phyloP scores from a whole-genome alignment of 92 coral and sea anemone species.

The Palythoa heliodiscus region DNA sequence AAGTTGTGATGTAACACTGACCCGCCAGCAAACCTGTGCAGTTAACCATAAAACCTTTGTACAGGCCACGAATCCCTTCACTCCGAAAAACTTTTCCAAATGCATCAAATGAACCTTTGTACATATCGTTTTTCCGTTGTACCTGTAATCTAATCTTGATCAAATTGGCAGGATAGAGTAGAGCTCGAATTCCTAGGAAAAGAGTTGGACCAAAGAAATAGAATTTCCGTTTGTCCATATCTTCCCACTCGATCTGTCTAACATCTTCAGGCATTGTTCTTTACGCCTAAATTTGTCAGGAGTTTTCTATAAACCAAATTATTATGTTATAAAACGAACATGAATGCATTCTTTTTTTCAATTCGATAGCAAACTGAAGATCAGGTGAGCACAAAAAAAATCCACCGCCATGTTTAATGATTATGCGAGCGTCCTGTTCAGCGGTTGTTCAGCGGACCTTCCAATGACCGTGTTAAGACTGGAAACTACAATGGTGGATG shows the following conservation, averaged over 20 bases:
- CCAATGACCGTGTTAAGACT: neutral
- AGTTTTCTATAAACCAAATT: neutral
- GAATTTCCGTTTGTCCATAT: conserved; percentile 91
- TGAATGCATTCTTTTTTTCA: neutral
- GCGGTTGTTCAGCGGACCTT: conserved; percentile 11
- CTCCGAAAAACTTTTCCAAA: conserved; percentile 74
- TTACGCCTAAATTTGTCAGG: neutral
- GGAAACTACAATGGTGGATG: neutral
- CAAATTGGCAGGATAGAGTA: conserved; percentile 91
- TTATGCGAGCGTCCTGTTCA: neutral
- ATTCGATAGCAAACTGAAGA: neutral
- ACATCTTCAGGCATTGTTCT: conserved; percentile 88
- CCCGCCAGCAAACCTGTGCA: conserved; percentile 87
- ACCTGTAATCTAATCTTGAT: conserved; percentile 95
- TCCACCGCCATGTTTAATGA: conserved; percentile 29
- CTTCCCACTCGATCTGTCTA: conserved; percentile 95
- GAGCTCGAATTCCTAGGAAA: conserved; percentile 85
- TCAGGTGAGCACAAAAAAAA: neutral
- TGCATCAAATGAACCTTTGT: conserved; percentile 94
- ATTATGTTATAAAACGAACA: neutral
- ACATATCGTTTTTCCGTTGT: conserved; percentile 85
- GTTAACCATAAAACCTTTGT: conserved; percentile 91
- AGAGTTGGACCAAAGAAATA: conserved; percentile 94
- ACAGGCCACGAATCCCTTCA: conserved; percentile 97
- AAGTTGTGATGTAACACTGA: conserved; percentile 95